These are phyloP conservation scores for Lepidurus couesii DNA, from an alignment of 1,140 invertebrate genomes.

Conservation along the genomic window DNA sequence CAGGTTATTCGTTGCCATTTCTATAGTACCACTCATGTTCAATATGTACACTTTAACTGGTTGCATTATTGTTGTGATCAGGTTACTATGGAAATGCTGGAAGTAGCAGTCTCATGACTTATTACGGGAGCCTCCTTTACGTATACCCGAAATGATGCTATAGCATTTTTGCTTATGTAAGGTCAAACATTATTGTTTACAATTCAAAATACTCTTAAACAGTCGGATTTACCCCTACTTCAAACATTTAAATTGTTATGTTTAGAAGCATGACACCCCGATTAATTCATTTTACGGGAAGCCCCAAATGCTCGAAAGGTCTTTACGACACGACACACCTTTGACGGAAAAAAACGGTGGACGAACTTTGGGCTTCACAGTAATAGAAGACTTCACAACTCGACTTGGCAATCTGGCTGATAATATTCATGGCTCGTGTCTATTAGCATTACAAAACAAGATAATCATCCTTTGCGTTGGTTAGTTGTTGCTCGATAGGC, in stretches of 20 bases:
- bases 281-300: not conserved
- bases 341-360: not conserved
- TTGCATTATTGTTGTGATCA: slow-evolving; percentile 2
- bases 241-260: no score
- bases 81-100: not conserved
- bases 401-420: slow-evolving; percentile 3
- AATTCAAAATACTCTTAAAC: no score
- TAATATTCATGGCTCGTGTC: not conserved
- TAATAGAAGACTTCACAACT: slow-evolving; percentile 5
- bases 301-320: not conserved
- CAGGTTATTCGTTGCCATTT: no score
- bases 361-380: not conserved
- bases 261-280: not conserved
- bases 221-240: no score
- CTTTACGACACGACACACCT: not conserved
- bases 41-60: not conserved
- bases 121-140: not conserved
- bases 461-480: not conserved
- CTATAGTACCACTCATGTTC: not conserved
- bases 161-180: no score
- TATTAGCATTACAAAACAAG: not conserved
- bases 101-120: not conserved
- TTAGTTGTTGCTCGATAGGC: not conserved
- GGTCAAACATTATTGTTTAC: no score
- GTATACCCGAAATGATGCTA: not conserved